Evolutionary conservation across 2,888 invertebrate genomes (phyloP), one percentile per base, ranked within the genome.

Genomic region (Hirtodrosophila cameraria): DNA sequence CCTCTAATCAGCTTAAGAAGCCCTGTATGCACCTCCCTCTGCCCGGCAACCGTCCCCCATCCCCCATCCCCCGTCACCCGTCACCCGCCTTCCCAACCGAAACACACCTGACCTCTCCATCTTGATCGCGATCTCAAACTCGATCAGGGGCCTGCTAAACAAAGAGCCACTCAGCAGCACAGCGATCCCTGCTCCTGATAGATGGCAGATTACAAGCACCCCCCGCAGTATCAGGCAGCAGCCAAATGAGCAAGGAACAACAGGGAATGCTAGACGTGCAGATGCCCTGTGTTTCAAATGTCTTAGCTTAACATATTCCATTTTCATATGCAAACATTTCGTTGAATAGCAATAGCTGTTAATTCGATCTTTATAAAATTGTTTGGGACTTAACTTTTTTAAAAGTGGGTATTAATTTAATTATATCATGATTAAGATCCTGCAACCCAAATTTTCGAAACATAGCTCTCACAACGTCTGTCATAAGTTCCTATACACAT

Each of bases 1-100:
- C 18, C 48, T 53, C 28, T 41, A 48, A 42, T 46, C 73, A 49
- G 67, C 72, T 64, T 52, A 58, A 25, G 30, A 23, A n/a, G 7
- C 11, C 28, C 43, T 18, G n/a, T n/a, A n/a, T n/a, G n/a, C n/a
- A n/a, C n/a, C n/a, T n/a, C n/a, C n/a, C n/a, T n/a, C n/a, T n/a
- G n/a, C 31, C 45, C 8, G 15, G 16, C 30, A 1, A 11, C 28
- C 23, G 23, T 11, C 2, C n/a, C 30, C 15, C 18, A 25, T 2
- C 11, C 39, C 8, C 13, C n/a, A 9, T 7, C 23, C 11, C 25
- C 9, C 7, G 11, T 5, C 20, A 20, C 9, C 6, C 3, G 1
- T 0, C 25, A 11, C 9, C n/a, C 33, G 9, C 1, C 9, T 7
- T n/a, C 5, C 8, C 13, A 27, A 27, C 16, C 15, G 9, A 41